Conservation (phyloP, 92 coral and sea anemone genomes). For the Epizoanthus fatuus region DNA sequence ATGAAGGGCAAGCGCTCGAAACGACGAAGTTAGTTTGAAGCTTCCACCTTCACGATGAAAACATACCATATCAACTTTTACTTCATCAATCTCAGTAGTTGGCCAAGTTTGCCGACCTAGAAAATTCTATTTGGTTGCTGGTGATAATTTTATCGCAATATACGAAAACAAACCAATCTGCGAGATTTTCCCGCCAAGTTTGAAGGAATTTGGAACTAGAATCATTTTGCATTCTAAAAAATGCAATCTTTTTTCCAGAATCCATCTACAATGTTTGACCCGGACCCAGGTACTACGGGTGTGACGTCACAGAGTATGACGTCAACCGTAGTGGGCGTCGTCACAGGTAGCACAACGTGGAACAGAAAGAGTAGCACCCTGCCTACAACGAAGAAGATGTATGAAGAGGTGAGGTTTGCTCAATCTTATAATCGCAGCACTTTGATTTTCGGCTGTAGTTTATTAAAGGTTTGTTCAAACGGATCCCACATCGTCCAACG, state of each 20-base stretch:
- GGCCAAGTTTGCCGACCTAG: too few relatives aligned
- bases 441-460: too few relatives aligned
- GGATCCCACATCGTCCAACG: too few relatives aligned
- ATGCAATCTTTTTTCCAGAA: conserved; percentile 61
- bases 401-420: conserved; percentile 90
- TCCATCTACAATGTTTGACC: conserved; percentile 92
- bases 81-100: too few relatives aligned
- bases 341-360: conserved; percentile 89
- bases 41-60: too few relatives aligned
- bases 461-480: too few relatives aligned
- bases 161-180: background rate
- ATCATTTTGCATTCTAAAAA: background rate
- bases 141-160: too few relatives aligned
- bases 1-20: too few relatives aligned
- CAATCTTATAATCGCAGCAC: background rate
- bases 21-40: too few relatives aligned
- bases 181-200: background rate
- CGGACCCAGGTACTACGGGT: conserved; percentile 75
- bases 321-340: conserved; percentile 92
- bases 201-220: background rate
- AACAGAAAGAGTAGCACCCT: conserved; percentile 76
- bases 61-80: too few relatives aligned
- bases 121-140: too few relatives aligned
- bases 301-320: conserved; percentile 91
- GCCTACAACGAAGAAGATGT: conserved; percentile 92